Conservation (phyloP, 2,113 vertebrate species). For the Tachuris rubrigastra region DNA sequence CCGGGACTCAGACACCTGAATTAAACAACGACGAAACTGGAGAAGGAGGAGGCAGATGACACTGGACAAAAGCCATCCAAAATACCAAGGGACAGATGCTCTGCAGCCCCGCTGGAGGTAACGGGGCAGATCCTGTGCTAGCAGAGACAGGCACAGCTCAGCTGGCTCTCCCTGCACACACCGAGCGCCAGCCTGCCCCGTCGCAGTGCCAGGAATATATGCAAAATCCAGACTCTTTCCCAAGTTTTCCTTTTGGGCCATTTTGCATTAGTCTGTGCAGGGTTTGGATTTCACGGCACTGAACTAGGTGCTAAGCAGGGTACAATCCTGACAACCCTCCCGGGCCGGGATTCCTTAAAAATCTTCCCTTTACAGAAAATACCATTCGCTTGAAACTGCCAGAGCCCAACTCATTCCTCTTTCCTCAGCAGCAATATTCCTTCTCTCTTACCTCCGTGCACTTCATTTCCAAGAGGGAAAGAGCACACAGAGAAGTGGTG, state of each 20-base stretch:
- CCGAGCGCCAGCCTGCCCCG: background rate
- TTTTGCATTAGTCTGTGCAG: background rate
- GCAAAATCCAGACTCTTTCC: background rate
- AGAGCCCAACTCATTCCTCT: background rate
- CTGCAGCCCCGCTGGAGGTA: slow-evolving; percentile 12
- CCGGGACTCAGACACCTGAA: slow-evolving; percentile 10
- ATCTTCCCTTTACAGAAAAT: background rate
- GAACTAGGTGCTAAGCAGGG: background rate
- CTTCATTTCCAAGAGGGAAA: background rate
- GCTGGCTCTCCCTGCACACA: background rate
- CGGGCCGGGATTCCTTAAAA: background rate
- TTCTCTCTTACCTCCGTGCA: background rate
- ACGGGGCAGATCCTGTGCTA: slow-evolving; percentile 8
- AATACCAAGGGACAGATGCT: slow-evolving; percentile 29
- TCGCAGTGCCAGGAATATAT: background rate
- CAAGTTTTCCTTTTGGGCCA: slow-evolving; percentile 35
- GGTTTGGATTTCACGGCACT: background rate
- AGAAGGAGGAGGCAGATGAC: background rate
- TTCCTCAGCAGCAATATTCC: background rate
- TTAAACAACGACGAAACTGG: background rate
- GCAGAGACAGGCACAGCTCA: slow-evolving; percentile 15
- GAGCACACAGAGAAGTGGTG: background rate
- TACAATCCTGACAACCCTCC: background rate
- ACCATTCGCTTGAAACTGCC: background rate
- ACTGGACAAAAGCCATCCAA: slow-evolving; percentile 3